These are phyloP conservation scores for Oncorhynchus clarkii DNA, from an alignment of 2,113 vertebrate species.

Conservation along the genomic window DNA sequence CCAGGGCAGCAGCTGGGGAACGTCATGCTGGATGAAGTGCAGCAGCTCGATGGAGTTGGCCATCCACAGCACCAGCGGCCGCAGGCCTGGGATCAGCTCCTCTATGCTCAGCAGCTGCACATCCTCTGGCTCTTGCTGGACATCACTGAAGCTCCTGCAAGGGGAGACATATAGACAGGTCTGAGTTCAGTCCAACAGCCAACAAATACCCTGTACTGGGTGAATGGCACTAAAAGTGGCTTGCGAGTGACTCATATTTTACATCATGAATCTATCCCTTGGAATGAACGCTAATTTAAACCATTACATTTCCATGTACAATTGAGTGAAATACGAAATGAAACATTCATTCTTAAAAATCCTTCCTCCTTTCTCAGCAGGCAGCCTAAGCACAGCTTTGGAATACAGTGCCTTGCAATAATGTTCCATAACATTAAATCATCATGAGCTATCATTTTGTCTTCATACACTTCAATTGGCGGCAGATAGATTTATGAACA, in stretches of 20 bases:
- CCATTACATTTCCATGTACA: too few species aligned
- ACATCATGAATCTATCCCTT: too few species aligned
- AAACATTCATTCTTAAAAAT: too few species aligned
- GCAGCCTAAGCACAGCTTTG: too few species aligned
- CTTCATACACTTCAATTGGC: too few species aligned
- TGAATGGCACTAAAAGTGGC: too few species aligned
- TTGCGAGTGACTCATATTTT: too few species aligned
- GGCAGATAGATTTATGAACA: background rate
- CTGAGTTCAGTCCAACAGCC: background rate
- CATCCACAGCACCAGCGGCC: constrained; percentile 76
- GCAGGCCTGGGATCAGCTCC: constrained; percentile 65
- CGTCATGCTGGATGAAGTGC: constrained; percentile 76
- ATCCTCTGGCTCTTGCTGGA: constrained; percentile 18
- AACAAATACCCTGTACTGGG: too few species aligned
- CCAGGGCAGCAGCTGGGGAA: constrained; percentile 71
- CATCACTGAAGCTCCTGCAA: constrained; percentile 39
- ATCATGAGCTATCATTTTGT: too few species aligned
- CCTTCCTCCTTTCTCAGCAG: too few species aligned
- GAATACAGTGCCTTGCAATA: background rate
- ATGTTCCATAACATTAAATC: background rate
- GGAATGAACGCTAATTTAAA: too few species aligned
- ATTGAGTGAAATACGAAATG: too few species aligned
- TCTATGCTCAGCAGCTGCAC: constrained; percentile 17
- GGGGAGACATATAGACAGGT: background rate
- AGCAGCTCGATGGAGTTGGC: constrained; percentile 78